Evolutionary conservation across 2,797 vertebrate genomes (phyloP).

Genomic region (Trachurus trachurus): DNA sequence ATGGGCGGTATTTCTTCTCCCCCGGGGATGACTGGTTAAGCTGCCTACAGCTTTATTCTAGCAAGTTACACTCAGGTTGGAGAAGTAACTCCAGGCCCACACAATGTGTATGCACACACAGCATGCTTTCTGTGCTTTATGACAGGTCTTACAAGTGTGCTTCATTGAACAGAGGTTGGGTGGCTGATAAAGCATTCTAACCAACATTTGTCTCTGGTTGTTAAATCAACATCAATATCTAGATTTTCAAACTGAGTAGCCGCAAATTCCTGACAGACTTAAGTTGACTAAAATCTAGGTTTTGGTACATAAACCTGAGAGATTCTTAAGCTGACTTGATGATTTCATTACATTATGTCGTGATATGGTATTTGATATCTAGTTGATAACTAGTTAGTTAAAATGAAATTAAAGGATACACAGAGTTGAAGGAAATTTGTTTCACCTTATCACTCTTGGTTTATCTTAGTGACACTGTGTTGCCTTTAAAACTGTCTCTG

Average conservation of each 20-base stretch:
- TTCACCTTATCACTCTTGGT: slow-evolving; percentile 4
- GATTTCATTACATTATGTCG: neutral
- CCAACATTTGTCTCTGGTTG: neutral
- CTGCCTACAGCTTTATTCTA: neutral
- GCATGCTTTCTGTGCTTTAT: no score
- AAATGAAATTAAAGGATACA: neutral
- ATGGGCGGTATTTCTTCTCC: neutral
- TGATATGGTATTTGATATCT: neutral
- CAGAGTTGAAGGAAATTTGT: neutral
- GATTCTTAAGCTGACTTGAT: neutral
- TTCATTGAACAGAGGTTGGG: neutral
- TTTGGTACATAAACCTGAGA: neutral
- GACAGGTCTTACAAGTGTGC: no score
- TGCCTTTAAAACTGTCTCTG: slow-evolving; percentile 11
- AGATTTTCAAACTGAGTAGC: neutral
- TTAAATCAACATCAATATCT: neutral
- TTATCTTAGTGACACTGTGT: neutral
- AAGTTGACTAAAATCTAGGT: neutral
- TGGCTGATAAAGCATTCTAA: neutral
- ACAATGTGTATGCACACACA: no score
- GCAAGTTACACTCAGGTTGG: neutral
- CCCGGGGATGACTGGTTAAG: neutral
- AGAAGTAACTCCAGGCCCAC: neutral
- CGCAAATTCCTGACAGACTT: neutral
- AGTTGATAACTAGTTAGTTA: no score